Conservation (phyloP, 2,113 vertebrate genomes). For the Prietella phreatophila region DNA sequence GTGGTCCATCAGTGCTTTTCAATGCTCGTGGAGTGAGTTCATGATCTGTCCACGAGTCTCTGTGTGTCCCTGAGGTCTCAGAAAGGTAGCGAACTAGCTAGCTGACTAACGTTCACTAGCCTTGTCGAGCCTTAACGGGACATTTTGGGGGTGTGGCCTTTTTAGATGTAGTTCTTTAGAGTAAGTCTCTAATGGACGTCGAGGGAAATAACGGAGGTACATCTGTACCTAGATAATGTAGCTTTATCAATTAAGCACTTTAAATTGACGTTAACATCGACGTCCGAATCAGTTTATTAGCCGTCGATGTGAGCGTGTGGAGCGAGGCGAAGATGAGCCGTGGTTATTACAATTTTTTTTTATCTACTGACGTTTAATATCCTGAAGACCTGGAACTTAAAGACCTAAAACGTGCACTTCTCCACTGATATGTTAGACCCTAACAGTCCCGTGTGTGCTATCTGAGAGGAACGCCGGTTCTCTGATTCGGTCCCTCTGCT, state of each 20-base stretch:
- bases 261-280: background rate
- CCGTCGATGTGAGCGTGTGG: too few species aligned
- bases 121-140: too few species aligned
- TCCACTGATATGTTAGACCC: background rate
- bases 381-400: background rate
- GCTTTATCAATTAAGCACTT: background rate
- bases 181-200: background rate
- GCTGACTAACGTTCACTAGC: too few species aligned
- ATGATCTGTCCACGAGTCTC: background rate
- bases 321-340: background rate
- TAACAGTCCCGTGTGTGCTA: background rate
- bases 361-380: background rate
- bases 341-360: background rate
- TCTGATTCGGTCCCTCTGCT: constrained; percentile 17
- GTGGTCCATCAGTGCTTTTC: too few species aligned
- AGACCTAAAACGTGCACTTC: background rate
- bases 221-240: too few species aligned
- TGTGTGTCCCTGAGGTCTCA: too few species aligned
- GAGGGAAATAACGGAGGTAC: too few species aligned
- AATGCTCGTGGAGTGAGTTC: too few species aligned
- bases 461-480: background rate
- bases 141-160: background rate
- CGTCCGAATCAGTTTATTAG: background rate
- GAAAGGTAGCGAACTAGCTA: background rate
- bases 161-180: background rate